phyloP scores from a whole-genome alignment of 2,797 vertebrate species.

The Helostoma temminkii region DNA sequence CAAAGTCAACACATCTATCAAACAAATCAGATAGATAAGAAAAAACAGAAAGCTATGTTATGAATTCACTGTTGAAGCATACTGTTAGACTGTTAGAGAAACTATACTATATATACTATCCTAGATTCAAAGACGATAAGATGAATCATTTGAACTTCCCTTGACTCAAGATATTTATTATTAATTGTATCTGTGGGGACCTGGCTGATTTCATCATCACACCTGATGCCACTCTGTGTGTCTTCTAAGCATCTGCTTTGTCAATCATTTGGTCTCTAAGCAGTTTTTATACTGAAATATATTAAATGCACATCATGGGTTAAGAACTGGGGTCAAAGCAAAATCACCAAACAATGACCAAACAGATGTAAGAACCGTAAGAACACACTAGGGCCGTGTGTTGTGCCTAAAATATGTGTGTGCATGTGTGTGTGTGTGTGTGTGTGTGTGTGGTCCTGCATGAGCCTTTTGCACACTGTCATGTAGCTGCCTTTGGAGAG shows the following conservation, averaged over 20 bases:
- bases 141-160: slow-evolving; percentile 58
- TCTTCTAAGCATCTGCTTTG: not conserved
- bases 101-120: not conserved
- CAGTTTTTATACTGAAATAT: slow-evolving; percentile 1
- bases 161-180: slow-evolving; percentile 56
- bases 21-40: not conserved
- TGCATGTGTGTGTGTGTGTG: not conserved
- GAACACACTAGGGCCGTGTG: not conserved
- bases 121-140: not conserved
- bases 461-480: slow-evolving; percentile 13
- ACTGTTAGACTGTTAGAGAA: not conserved
- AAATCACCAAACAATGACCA: not conserved
- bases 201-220: slow-evolving; percentile 29
- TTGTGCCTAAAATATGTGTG: not conserved
- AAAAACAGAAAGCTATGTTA: not conserved
- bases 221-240: not conserved
- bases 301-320: not conserved
- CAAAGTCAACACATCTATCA: not conserved
- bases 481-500: slow-evolving; percentile 15
- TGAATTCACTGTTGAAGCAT: not conserved
- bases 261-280: not conserved
- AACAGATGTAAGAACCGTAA: not conserved
- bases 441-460: not conserved
- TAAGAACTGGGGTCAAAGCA: not conserved
- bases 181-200: slow-evolving; percentile 45